Evolutionary conservation across 2,113 vertebrate genomes (phyloP), one percentile per base, ranked within the genome.

Genomic region (Philantomba maxwellii): DNA sequence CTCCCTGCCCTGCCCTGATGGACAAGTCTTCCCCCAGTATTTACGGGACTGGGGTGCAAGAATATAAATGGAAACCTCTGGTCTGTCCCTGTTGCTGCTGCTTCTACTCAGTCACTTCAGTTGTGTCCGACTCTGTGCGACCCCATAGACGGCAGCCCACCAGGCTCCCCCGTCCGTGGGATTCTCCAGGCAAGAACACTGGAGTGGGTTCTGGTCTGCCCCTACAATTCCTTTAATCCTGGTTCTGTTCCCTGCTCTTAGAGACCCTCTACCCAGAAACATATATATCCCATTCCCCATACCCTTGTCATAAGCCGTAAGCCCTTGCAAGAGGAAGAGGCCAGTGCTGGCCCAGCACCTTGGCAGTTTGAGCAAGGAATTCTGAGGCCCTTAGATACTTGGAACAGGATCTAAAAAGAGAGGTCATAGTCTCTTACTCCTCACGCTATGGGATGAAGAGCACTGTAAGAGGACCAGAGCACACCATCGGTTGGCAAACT

Each of bases 231-330:
- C 23, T 89, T 85, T 55, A 58, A 58, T 7, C 28, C 14, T 88
- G n/a, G 14, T 55, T 87, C 73, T 91, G 23, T 96, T 87, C 36
- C 12, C 2, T 87, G 45, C 33, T 58, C 15, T 36, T 82, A 75
- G 83, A 58, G 13, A 60, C 7, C 36, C 55, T 30, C 17, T 17
- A 73, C 39, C 33, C 58, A 55, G 51, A 93, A 82, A 9, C 30
- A 6, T 49, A 14, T 2, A 21, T 16, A 60, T 21, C 25, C 36
- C 2, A 8, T 4, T 5, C 5, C 47, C n/a, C 11, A 80, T 2
- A 43, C 17, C 26, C 13, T 51, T 83, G 13, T 66, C 57, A 25
- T 78, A 36, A 87, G 26, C 26, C 49, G 43, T 85, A n/a, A 70
- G 51, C 77, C 4, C 47, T 66, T 53, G 33, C 23, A 75, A 60